phyloP scores from a whole-genome alignment of 2,113 vertebrate species.

The Choloepus hoffmanni region DNA sequence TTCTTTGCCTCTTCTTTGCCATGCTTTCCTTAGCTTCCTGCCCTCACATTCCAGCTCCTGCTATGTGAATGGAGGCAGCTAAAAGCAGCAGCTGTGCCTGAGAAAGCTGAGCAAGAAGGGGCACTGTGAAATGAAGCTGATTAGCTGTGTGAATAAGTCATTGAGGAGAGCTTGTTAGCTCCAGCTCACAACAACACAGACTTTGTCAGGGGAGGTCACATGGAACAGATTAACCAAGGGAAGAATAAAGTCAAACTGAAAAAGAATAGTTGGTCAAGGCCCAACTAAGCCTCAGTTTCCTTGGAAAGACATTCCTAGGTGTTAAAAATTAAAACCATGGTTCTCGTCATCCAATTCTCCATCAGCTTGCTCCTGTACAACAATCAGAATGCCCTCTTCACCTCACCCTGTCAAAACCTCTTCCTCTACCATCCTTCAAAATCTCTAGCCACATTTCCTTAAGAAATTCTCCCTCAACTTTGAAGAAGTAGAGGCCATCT shows the following conservation, averaged over 20 bases:
- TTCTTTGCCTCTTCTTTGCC: neutral
- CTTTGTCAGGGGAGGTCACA: neutral
- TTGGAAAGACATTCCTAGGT: neutral
- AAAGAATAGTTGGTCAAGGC: neutral
- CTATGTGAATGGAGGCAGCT: neutral
- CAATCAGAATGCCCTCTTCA: neutral
- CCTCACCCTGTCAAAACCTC: neutral
- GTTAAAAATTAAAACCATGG: neutral
- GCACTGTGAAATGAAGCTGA: neutral
- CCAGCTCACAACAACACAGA: neutral
- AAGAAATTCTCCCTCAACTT: neutral
- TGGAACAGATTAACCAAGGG: neutral
- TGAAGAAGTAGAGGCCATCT: neutral
- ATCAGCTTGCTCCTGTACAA: neutral
- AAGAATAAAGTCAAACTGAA: neutral
- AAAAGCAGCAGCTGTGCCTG: constrained; percentile 19
- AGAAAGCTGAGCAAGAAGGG: neutral
- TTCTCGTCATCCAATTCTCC: neutral
- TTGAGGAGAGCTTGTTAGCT: neutral
- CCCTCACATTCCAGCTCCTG: neutral
- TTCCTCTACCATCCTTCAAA: neutral
- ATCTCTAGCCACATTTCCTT: neutral
- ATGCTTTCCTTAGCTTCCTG: neutral
- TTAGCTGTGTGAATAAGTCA: neutral
- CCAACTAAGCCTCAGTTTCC: neutral